phyloP scores from a whole-genome alignment of 2,113 vertebrate genomes.

The Sceloporus tristichus region DNA sequence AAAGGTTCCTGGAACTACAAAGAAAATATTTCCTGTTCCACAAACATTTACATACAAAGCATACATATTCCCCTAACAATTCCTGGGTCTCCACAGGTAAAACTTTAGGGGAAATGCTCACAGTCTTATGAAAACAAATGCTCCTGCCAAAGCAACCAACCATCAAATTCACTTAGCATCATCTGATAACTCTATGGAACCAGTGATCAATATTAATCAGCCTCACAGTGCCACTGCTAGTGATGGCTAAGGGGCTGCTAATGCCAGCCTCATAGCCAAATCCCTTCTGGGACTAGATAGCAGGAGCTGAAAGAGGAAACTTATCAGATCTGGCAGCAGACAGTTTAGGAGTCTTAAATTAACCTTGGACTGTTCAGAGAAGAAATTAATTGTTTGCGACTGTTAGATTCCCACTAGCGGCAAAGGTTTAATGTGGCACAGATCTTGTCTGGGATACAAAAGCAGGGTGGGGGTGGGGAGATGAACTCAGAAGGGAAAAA shows the following conservation, averaged over 20 bases:
- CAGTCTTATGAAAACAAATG: constrained; percentile 50
- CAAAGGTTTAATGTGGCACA: constrained; percentile 63
- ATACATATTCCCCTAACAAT: constrained; percentile 16
- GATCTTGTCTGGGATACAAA: constrained; percentile 53
- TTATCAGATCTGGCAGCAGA: constrained; percentile 74
- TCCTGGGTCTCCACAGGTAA: accelerated
- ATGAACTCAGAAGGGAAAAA: neutral
- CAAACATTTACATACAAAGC: constrained; percentile 10
- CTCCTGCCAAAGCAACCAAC: constrained; percentile 59
- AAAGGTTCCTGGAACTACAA: neutral
- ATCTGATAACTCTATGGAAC: constrained; percentile 61
- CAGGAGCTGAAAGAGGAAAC: constrained; percentile 65
- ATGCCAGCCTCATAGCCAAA: constrained; percentile 71
- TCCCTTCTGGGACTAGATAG: constrained; percentile 70
- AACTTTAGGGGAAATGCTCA: constrained; percentile 37
- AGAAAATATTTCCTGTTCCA: neutral
- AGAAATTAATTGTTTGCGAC: constrained; percentile 76
- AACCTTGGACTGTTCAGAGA: constrained; percentile 71
- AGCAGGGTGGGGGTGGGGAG: neutral
- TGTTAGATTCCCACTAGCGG: constrained; percentile 66
- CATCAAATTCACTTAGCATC: constrained; percentile 68
- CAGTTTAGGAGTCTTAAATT: constrained; percentile 74
- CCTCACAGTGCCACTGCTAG: constrained; percentile 64
- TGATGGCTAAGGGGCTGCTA: constrained; percentile 75
- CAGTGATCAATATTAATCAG: constrained; percentile 77